Percentiles rank a stretch among this genome's conserved stretches.
Evolutionary conservation across 2,888 invertebrate genomes (phyloP).

Genomic region (Lasioglossum villosulum): DNA sequence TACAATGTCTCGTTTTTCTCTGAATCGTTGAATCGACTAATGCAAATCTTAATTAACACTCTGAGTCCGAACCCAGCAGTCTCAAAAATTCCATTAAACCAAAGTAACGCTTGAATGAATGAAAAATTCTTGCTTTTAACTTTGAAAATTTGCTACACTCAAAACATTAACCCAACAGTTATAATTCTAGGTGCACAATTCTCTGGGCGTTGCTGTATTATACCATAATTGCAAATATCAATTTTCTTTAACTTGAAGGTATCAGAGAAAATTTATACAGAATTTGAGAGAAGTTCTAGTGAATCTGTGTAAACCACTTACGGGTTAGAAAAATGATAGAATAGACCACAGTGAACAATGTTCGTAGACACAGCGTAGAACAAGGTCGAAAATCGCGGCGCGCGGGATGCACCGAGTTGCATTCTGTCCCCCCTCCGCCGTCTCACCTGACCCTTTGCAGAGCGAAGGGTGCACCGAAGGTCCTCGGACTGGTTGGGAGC

Average conservation of each 20-base stretch:
- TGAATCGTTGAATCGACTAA: background rate
- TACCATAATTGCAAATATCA: background rate
- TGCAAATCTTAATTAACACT: background rate
- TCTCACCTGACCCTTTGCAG: constrained; percentile 28
- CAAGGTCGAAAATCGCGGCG: background rate
- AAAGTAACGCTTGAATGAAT: background rate
- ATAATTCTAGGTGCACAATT: background rate
- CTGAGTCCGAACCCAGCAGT: background rate
- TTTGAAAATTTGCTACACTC: background rate
- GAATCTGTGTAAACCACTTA: background rate
- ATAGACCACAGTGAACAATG: background rate
- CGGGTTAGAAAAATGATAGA: background rate
- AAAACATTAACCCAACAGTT: background rate
- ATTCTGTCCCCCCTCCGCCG: background rate
- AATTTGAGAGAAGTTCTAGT: background rate
- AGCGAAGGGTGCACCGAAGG: constrained; percentile 27
- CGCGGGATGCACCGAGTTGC: background rate
- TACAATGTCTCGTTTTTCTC: background rate
- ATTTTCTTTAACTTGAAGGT: background rate
- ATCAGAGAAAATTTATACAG: background rate
- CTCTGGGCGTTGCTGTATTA: background rate
- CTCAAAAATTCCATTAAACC: background rate
- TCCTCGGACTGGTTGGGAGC: background rate
- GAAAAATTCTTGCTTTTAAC: no score
- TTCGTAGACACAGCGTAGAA: background rate